A percentile compares a stretch with the other conserved stretches of the same genome.
Evolutionary conservation across 1,140 invertebrate species (phyloP).

Genomic region (Nixonia krombeini): DNA sequence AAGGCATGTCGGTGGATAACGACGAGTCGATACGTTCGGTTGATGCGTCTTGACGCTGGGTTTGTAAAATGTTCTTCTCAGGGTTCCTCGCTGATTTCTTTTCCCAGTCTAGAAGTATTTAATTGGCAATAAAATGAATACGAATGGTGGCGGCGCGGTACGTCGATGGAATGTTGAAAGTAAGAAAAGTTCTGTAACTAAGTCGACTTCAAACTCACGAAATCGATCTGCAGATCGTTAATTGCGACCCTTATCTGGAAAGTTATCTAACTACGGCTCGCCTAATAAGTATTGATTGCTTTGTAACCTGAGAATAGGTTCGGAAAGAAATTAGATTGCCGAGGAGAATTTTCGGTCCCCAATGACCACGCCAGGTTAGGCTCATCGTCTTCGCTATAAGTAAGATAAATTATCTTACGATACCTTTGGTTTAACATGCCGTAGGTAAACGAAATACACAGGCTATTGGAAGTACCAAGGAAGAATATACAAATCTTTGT

Average conservation of each 20-base stretch:
- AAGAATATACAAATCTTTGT: not conserved
- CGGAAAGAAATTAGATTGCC: constrained; percentile 21
- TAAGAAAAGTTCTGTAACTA: constrained; percentile 24
- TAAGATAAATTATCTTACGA: constrained; percentile 27
- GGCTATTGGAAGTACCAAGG: not conserved
- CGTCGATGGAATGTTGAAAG: constrained; percentile 27
- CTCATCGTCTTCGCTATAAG: constrained; percentile 15
- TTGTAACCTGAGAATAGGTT: constrained; percentile 26
- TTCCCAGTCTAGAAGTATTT: not conserved
- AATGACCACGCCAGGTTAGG: constrained; percentile 15
- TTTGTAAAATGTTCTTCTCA: not conserved
- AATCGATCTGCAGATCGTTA: constrained; percentile 37
- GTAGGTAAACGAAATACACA: not conserved
- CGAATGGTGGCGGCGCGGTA: constrained; percentile 11
- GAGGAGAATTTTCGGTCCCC: constrained; percentile 22
- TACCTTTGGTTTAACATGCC: not conserved
- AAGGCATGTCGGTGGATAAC: too few species aligned
- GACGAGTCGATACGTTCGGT: too few species aligned
- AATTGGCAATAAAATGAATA: constrained; percentile 14
- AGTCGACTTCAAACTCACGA: constrained; percentile 35
- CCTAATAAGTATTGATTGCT: constrained; percentile 43
- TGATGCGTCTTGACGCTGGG: not conserved
- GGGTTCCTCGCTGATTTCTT: not conserved
- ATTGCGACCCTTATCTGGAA: constrained; percentile 29
- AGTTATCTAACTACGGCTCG: constrained; percentile 30